These are phyloP conservation scores for Centropus bengalensis DNA, from an alignment of 2,113 vertebrate genomes.

Conservation along the genomic window DNA sequence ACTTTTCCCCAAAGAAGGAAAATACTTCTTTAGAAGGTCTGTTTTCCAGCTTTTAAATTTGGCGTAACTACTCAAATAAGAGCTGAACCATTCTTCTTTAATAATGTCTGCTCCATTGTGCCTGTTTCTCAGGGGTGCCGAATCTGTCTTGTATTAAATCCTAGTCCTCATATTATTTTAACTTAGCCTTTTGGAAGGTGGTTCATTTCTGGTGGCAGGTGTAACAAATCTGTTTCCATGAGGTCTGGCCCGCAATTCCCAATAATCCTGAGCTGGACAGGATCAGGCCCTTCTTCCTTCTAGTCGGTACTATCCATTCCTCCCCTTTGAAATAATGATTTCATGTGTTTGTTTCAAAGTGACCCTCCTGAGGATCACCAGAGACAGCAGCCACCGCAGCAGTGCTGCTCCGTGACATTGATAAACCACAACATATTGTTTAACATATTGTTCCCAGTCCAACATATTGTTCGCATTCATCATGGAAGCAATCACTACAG, in stretches of 20 bases:
- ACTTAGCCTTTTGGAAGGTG: constrained; percentile 9
- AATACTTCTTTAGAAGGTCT: not conserved
- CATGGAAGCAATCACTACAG: constrained; percentile 61
- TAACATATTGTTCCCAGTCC: constrained; percentile 71
- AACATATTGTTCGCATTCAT: constrained; percentile 71
- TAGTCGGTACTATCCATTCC: not conserved
- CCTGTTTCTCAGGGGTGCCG: not conserved
- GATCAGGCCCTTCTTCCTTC: not conserved
- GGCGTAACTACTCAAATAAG: not conserved
- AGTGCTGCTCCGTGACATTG: constrained; percentile 45
- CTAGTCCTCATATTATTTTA: not conserved
- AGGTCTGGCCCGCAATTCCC: not conserved
- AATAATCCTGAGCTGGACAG: not conserved
- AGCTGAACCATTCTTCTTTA: not conserved
- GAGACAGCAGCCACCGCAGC: constrained; percentile 17
- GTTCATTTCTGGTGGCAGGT: constrained; percentile 35
- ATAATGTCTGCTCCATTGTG: not conserved
- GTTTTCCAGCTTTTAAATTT: not conserved
- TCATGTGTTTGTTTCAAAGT: not conserved
- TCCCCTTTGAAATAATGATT: not conserved
- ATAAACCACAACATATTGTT: constrained; percentile 73
- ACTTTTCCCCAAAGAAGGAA: not conserved
- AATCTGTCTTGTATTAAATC: constrained; percentile 20
- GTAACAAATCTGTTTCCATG: not conserved
- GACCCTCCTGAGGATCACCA: constrained; percentile 37